Evolutionary conservation across 1,140 invertebrate species (phyloP).

Genomic region (Mactra quadrangularis): DNA sequence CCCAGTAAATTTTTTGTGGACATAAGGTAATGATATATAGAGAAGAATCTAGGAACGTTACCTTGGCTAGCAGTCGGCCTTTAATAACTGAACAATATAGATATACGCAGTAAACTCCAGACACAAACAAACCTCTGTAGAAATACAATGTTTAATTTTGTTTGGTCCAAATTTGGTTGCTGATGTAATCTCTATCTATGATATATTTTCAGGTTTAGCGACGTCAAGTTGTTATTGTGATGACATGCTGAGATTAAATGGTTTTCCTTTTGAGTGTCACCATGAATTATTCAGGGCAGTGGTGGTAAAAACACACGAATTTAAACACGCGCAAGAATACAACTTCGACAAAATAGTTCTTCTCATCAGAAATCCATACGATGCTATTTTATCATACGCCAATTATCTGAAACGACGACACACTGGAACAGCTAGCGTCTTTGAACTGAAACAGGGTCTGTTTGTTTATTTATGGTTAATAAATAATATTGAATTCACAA

Average conservation of each 20-base stretch:
- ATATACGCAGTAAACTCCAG: too few species aligned
- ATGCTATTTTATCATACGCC: conserved; percentile 14
- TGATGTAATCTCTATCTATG: background rate
- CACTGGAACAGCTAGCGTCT: background rate
- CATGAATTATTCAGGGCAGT: background rate
- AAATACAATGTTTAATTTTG: too few species aligned
- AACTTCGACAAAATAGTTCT: conserved; percentile 12
- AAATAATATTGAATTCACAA: too few species aligned
- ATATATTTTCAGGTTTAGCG: background rate
- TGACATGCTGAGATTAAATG: background rate
- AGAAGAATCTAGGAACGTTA: too few species aligned
- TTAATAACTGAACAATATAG: too few species aligned
- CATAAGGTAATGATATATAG: too few species aligned
- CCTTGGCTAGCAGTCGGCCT: too few species aligned
- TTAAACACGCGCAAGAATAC: background rate
- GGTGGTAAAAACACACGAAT: conserved; percentile 18
- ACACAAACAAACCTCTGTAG: too few species aligned
- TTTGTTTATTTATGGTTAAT: too few species aligned
- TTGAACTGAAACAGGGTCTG: background rate
- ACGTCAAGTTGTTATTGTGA: conserved; percentile 32
- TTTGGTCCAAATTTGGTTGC: too few species aligned
- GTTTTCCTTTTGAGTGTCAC: conserved; percentile 26
- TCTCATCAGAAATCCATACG: conserved; percentile 19
- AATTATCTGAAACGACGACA: conserved; percentile 30
- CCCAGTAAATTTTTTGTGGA: too few species aligned